Conservation (phyloP, 1,140 invertebrate genomes). For the Adoxophyes honmai region DNA sequence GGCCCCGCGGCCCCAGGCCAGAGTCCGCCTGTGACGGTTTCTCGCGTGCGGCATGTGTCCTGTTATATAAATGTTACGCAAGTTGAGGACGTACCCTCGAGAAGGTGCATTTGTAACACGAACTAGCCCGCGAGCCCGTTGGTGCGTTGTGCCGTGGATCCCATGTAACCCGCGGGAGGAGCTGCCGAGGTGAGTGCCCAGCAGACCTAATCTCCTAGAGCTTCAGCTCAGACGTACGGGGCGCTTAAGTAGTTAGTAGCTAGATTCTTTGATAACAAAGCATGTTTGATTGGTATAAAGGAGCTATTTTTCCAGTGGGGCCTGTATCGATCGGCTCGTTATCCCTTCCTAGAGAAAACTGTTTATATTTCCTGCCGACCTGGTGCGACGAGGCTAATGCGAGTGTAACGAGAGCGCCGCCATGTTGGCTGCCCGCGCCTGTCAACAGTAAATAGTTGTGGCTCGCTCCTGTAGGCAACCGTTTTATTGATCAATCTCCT, state of each 20-base stretch:
- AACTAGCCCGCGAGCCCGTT: slow-evolving; percentile 23
- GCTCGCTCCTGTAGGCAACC: slow-evolving; percentile 21
- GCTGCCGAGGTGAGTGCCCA: slow-evolving; percentile 51
- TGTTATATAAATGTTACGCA: slow-evolving; percentile 73
- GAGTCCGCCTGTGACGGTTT: slow-evolving; percentile 47
- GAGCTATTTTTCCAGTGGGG: slow-evolving; percentile 24
- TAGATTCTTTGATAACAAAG: slow-evolving; percentile 25
- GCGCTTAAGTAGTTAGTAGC: too few relatives aligned
- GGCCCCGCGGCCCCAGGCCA: slow-evolving; percentile 34
- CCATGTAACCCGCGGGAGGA: slow-evolving; percentile 54
- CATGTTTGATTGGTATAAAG: slow-evolving; percentile 18
- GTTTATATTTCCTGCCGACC: slow-evolving; percentile 36
- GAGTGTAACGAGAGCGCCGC: slow-evolving; percentile 20
- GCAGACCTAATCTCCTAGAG: too few relatives aligned
- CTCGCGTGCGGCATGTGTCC: slow-evolving; percentile 52
- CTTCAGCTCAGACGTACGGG: too few relatives aligned
- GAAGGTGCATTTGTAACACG: slow-evolving; percentile 47
- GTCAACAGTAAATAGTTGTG: slow-evolving; percentile 27
- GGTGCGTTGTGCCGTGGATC: slow-evolving; percentile 49
- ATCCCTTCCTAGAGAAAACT: slow-evolving; percentile 40
- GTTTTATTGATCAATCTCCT: slow-evolving; percentile 46
- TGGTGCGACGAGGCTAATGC: slow-evolving; percentile 20
- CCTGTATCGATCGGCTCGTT: slow-evolving; percentile 55
- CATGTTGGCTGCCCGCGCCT: slow-evolving; percentile 29
- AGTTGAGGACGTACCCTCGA: slow-evolving; percentile 51